A percentile compares a stretch with the other conserved stretches of the same genome.
Evolutionary conservation across 2,888 invertebrate genomes (phyloP).

Genomic region (Synergus itoensis): DNA sequence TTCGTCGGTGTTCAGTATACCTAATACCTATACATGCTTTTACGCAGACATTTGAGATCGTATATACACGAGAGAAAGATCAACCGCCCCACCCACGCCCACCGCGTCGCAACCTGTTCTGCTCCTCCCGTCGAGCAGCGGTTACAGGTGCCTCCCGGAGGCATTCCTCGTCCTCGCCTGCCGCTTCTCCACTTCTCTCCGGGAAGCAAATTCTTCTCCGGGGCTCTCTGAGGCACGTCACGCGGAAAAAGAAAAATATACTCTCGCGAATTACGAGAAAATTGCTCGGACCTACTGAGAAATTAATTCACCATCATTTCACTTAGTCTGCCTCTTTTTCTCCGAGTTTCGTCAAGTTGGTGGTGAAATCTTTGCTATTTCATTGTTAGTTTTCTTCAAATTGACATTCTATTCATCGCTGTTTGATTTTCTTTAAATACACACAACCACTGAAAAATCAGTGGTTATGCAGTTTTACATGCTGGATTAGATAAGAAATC

Average conservation of each 20-base stretch:
- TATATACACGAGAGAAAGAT: constrained; percentile 66
- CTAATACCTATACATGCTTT: constrained; percentile 41
- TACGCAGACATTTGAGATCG: constrained; percentile 57
- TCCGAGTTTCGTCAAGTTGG: neutral
- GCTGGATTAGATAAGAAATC: constrained; percentile 9
- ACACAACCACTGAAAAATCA: neutral
- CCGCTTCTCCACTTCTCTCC: constrained; percentile 52
- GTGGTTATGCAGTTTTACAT: neutral
- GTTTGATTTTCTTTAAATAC: neutral
- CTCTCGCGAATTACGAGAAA: constrained; percentile 37
- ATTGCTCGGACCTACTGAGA: constrained; percentile 34
- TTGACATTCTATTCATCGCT: neutral
- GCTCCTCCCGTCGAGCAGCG: constrained; percentile 69
- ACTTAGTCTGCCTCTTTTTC: constrained; percentile 6
- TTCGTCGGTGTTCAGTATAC: constrained; percentile 48
- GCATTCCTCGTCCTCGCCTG: constrained; percentile 68
- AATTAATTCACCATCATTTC: constrained; percentile 41
- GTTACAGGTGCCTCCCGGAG: constrained; percentile 75
- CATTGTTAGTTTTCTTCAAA: neutral
- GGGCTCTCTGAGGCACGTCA: constrained; percentile 59
- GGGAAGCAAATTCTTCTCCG: constrained; percentile 67
- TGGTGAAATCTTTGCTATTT: neutral
- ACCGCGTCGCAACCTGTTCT: constrained; percentile 75
- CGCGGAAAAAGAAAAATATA: constrained; percentile 40
- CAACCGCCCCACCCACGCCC: constrained; percentile 76